Conservation (phyloP, 2,113 vertebrate species). For the Stegastes partitus region DNA sequence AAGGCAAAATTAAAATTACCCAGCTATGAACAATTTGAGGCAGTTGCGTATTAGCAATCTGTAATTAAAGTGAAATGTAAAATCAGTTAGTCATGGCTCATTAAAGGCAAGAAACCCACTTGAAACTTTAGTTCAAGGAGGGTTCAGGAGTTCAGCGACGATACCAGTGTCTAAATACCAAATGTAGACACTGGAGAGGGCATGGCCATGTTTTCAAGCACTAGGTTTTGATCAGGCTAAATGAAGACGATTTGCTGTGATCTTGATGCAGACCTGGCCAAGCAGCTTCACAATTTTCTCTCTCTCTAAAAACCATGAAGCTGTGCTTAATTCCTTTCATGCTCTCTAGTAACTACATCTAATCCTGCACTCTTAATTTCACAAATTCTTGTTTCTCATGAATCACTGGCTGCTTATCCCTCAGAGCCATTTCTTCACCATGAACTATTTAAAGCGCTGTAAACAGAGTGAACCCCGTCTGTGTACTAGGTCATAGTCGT, state of each 20-base stretch:
- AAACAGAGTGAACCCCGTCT: conserved; percentile 17
- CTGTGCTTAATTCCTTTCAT: conserved; percentile 57
- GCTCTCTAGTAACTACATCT: conserved; percentile 52
- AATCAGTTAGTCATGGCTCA: conserved; percentile 79
- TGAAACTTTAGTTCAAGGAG: conserved; percentile 53
- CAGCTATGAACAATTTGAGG: conserved; percentile 80
- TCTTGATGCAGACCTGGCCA: conserved; percentile 48
- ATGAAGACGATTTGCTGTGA: conserved; percentile 47
- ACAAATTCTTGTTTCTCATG: conserved; percentile 56
- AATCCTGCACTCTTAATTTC: conserved; percentile 56
- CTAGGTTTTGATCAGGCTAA: conserved; percentile 36
- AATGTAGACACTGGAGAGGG: conserved; percentile 37
- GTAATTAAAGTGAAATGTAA: conserved; percentile 82
- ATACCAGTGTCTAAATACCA: conserved; percentile 7
- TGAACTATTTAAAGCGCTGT: conserved; percentile 52
- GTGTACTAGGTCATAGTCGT: not conserved
- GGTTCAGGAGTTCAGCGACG: conserved; percentile 57
- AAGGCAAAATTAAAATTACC: conserved; percentile 81
- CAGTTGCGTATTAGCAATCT: conserved; percentile 70
- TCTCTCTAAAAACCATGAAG: conserved; percentile 38
- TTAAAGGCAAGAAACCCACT: conserved; percentile 68
- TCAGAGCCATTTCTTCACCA: conserved; percentile 28
- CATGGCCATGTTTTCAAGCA: not conserved
- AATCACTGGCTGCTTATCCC: conserved; percentile 56
- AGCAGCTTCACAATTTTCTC: conserved; percentile 29